A percentile compares a stretch with the other conserved stretches of the same genome.
phyloP scores from a whole-genome alignment of 2,797 vertebrate genomes.

The Enteromius mattozi region DNA sequence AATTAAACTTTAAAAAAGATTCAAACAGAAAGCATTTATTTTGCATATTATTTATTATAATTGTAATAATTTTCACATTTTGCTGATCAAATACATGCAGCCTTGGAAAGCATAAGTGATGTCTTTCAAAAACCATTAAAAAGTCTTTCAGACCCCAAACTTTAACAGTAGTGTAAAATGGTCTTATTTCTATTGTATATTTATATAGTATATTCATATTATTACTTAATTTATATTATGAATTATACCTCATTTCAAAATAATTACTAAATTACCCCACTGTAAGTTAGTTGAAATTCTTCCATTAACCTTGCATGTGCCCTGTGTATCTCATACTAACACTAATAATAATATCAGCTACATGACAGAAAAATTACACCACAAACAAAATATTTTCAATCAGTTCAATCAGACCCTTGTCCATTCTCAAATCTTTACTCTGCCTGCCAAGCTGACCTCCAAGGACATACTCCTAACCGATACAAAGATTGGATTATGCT shows the following conservation, averaged over 20 bases:
- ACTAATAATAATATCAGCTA: background rate
- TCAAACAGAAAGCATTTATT: background rate
- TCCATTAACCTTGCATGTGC: constrained; percentile 17
- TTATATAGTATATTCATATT: background rate
- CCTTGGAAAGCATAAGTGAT: background rate
- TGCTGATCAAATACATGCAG: background rate
- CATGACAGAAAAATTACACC: constrained; percentile 10
- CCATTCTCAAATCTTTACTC: background rate
- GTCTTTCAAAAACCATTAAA: background rate
- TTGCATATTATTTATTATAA: background rate
- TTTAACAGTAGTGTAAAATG: background rate
- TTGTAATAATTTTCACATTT: background rate
- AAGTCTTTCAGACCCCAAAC: background rate
- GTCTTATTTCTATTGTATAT: background rate
- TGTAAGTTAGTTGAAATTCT: constrained; percentile 14
- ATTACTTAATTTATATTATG: background rate
- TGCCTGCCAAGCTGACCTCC: constrained; percentile 6
- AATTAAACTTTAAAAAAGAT: background rate
- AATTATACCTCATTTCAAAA: background rate
- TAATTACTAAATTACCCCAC: constrained; percentile 3
- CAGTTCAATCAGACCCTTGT: background rate
- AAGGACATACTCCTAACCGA: background rate
- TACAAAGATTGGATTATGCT: background rate
- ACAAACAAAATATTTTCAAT: constrained; percentile 16
- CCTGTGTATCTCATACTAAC: background rate